Conservation (phyloP, 2,888 invertebrate species). For the Drosophila borealis region DNA sequence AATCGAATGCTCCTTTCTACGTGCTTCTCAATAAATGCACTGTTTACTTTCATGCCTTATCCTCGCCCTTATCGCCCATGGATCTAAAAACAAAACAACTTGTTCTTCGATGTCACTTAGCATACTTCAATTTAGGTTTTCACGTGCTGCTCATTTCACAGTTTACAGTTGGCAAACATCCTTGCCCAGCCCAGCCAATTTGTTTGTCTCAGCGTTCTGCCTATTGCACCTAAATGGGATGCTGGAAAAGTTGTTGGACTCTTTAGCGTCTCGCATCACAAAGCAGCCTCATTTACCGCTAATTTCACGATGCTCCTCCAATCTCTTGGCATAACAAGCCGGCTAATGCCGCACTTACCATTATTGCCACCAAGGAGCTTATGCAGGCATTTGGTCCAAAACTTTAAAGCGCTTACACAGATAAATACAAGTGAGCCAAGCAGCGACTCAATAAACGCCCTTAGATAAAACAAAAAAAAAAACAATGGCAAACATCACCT, state of each 20-base stretch:
- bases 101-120: constrained; percentile 27
- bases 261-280: constrained; percentile 59
- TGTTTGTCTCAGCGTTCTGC: constrained; percentile 27
- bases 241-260: constrained; percentile 30
- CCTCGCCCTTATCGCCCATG: neutral
- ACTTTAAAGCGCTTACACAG: constrained; percentile 36
- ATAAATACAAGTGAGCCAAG: constrained; percentile 50
- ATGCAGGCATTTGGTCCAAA: constrained; percentile 36
- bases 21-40: constrained; percentile 1
- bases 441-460: constrained; percentile 65
- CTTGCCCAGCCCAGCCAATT: constrained; percentile 9
- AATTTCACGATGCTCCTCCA: constrained; percentile 66
- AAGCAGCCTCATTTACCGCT: constrained; percentile 76
- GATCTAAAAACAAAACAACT: constrained; percentile 10
- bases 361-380: constrained; percentile 62
- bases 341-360: constrained; percentile 72
- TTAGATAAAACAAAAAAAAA: constrained; percentile 5
- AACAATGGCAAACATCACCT: constrained; percentile 63
- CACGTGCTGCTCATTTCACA: constrained; percentile 57
- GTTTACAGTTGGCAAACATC: constrained; percentile 60
- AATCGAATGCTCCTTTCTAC: neutral
- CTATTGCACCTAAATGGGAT: constrained; percentile 59
- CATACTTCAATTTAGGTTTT: constrained; percentile 19
- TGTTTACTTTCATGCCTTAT: neutral
- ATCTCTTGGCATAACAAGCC: constrained; percentile 65